A percentile compares a stretch with the other conserved stretches of the same genome.
These are phyloP conservation scores for Carollia perspicillata DNA, from an alignment of 2,113 vertebrate species.

Conservation along the genomic window DNA sequence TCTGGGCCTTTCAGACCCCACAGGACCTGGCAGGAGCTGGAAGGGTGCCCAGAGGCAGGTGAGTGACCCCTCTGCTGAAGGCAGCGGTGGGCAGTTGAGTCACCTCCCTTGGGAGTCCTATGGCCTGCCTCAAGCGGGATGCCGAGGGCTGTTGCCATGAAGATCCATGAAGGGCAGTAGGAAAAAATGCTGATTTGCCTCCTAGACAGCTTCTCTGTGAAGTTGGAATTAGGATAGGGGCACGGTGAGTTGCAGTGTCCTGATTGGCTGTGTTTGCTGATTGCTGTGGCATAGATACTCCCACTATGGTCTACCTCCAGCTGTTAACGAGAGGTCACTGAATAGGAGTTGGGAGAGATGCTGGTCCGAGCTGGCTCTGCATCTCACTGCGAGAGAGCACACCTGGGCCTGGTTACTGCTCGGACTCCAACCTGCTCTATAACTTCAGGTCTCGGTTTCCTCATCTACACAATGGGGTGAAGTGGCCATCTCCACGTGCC, in stretches of 20 bases:
- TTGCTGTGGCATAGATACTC: neutral
- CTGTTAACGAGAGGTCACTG: accelerated
- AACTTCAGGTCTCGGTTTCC: neutral
- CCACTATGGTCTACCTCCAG: neutral
- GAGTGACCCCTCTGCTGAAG: neutral
- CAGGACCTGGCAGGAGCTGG: neutral
- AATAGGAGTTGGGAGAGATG: accelerated
- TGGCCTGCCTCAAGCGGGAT: neutral
- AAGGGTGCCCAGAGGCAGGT: neutral
- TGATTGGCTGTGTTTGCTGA: neutral
- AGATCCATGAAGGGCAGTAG: neutral
- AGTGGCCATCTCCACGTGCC: neutral
- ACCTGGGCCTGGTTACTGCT: neutral
- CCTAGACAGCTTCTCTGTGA: neutral
- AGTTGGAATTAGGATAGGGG: neutral
- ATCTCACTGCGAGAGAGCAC: accelerated
- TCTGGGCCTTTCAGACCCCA: neutral
- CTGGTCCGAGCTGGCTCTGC: neutral
- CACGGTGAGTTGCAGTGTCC: neutral
- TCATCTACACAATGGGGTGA: neutral
- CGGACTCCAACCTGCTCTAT: neutral
- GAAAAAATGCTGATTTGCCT: neutral
- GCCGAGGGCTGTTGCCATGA: neutral
- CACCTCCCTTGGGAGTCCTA: neutral
- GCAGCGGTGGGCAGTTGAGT: neutral